Conservation (phyloP, 2,113 vertebrate genomes). For the Neotoma lepida region DNA sequence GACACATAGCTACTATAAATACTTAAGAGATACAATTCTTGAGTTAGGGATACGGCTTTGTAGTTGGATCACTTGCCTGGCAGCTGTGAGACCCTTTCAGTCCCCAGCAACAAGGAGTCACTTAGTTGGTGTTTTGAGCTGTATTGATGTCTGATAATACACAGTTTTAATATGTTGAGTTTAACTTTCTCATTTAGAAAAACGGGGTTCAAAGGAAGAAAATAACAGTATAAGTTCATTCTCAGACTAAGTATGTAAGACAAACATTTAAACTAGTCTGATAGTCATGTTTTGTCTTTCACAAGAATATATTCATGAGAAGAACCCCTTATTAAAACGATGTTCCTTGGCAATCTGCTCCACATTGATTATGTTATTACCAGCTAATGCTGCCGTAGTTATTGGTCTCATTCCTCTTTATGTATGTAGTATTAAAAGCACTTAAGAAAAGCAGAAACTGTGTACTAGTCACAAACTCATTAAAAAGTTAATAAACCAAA, state of each 20-base stretch:
- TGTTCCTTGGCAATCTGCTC: conserved; percentile 27
- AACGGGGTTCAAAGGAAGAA: conserved; percentile 46
- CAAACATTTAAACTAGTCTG: conserved; percentile 52
- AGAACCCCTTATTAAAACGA: conserved; percentile 33
- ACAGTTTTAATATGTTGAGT: conserved; percentile 54
- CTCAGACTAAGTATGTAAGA: conserved; percentile 27
- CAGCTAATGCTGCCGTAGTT: conserved; percentile 42
- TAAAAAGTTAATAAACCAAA: conserved; percentile 52
- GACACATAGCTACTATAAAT: conserved; percentile 34
- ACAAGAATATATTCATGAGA: conserved; percentile 57
- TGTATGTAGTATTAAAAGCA: conserved; percentile 64
- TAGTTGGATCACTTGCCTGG: not conserved
- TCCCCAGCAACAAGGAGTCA: not conserved
- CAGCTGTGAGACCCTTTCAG: not conserved
- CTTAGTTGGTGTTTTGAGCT: not conserved
- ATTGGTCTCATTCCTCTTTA: conserved; percentile 26
- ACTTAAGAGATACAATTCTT: not conserved
- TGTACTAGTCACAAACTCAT: conserved; percentile 35
- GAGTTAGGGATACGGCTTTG: not conserved
- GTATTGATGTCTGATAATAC: conserved; percentile 48
- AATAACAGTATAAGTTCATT: conserved; percentile 33
- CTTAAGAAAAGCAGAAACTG: conserved; percentile 36
- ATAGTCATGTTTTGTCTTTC: conserved; percentile 43
- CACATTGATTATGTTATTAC: conserved; percentile 46
- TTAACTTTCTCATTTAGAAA: conserved; percentile 62